Evolutionary conservation across 2,888 invertebrate genomes (phyloP).

Genomic region (Plebejus argus): DNA sequence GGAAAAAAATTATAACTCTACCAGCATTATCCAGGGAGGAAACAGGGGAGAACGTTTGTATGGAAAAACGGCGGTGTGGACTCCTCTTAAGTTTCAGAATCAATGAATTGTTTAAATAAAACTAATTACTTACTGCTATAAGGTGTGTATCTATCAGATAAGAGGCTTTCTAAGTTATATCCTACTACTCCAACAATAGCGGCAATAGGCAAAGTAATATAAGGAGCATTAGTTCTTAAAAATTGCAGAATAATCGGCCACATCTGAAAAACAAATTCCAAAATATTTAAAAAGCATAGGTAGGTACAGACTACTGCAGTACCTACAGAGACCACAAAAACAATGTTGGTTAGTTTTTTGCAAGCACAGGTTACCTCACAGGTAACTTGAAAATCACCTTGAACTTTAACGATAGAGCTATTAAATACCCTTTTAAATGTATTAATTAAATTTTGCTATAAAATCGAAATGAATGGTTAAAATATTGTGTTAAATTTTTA

Average conservation of each 20-base stretch:
- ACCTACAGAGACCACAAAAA: neutral
- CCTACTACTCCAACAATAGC: slow-evolving; percentile 91
- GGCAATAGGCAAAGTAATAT: slow-evolving; percentile 90
- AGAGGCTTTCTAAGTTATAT: slow-evolving; percentile 88
- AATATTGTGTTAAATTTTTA: neutral
- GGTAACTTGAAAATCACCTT: neutral
- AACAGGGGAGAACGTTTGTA: too few relatives aligned
- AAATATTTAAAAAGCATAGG: neutral
- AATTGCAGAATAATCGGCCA: slow-evolving; percentile 87
- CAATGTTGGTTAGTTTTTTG: neutral
- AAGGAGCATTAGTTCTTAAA: slow-evolving; percentile 87
- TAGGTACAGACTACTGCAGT: too few relatives aligned
- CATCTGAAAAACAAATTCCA: slow-evolving; percentile 78
- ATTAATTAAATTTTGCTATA: neutral
- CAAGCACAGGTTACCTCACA: neutral
- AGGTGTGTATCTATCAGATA: slow-evolving; percentile 89
- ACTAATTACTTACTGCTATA: slow-evolving; percentile 81
- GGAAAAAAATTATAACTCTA: too few relatives aligned
- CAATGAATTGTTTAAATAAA: too few relatives aligned
- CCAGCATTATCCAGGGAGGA: too few relatives aligned
- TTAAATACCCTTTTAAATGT: neutral
- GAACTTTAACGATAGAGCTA: neutral
- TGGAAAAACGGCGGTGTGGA: too few relatives aligned
- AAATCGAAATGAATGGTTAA: neutral
- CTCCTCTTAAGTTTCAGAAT: too few relatives aligned